Evolutionary conservation across 2,797 vertebrate genomes (phyloP).

Genomic region (Hapalemur alaotrensis): DNA sequence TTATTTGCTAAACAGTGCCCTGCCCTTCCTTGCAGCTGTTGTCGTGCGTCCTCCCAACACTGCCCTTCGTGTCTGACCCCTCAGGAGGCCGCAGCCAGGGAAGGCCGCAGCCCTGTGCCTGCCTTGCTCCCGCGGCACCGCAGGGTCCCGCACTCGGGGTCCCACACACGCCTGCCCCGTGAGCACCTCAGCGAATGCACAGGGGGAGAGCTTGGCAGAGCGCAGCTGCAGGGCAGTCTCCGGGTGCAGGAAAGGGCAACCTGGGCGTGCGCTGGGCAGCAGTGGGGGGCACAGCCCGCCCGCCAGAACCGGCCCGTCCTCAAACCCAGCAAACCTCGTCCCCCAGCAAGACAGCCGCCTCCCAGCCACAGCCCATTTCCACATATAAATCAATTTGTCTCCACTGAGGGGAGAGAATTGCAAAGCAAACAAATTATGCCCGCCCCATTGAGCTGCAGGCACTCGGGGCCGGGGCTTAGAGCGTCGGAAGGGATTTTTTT

Average conservation of each 20-base stretch:
- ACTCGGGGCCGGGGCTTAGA: constrained; percentile 81
- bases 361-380: constrained; percentile 89
- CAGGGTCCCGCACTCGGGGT: fast-evolving
- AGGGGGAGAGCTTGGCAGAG: not conserved
- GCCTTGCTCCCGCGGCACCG: fast-evolving
- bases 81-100: not conserved
- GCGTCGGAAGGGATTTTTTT: constrained; percentile 75
- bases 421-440: constrained; percentile 98
- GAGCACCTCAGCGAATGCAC: fast-evolving
- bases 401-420: constrained; percentile 97
- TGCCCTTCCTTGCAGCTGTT: not conserved
- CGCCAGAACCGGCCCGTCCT: not conserved
- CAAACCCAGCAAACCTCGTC: constrained; percentile 44
- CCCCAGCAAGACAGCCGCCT: constrained; percentile 79
- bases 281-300: not conserved
- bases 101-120: not conserved
- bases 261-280: not conserved
- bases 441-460: constrained; percentile 93
- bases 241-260: not conserved
- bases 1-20: not conserved
- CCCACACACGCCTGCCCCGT: fast-evolving
- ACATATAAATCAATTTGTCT: constrained; percentile 96
- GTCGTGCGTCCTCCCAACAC: fast-evolving
- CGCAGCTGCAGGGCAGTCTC: fast-evolving
- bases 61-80: fast-evolving